Evolutionary conservation across 2,113 vertebrate genomes (phyloP), one percentile per base, ranked within the genome.

Genomic region (Paraplagusia blochii): DNA sequence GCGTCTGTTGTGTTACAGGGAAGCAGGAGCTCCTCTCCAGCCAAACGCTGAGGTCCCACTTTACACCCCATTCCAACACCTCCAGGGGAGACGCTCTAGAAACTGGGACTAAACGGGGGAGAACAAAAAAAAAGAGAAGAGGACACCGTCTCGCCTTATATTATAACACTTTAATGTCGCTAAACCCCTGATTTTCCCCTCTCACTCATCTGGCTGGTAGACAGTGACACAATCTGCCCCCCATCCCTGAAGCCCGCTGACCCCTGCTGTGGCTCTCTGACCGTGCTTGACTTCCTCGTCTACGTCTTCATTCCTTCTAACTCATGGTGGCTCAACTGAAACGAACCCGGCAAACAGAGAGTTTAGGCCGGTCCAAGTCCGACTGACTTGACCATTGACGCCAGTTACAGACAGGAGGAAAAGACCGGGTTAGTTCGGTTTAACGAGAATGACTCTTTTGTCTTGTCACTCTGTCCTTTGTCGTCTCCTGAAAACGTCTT

Each of bases 11-110:
- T 84, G 72, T 88, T 48, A 1, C 87, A 98, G 96, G 95, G 95
- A 84, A 89, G 92, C 88, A 92, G 94, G 77, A 94, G 95, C n/a
- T 90, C 94, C 61, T 98, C 96, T 44, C 95, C 95, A 56, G 86
- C 93, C 33, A 94, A 95, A 88, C 95, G 95, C 88, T 98, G 94
- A 98, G 53, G 51, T 58, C 76, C 70, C 68, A 61, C 47, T 62
- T 56, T 22, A 44, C 72, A 34, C 36, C 67, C 52, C 66, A 72
- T 66, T 63, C 71, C 79, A 81, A 77, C 58, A 72, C 36, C 76
- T 58, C 43, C 34, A 76, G 63, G 58, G 67, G 63, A 53, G 46
- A 74, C 36, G 68, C 61, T 77, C 59, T 66, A 67, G 39, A 73
- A 33, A 66, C 40, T 47, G 63, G 62, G 74, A 66, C 60, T 46